These are phyloP conservation scores for Eristalis pertinax DNA, from an alignment of 2,888 invertebrate species.

Conservation along the genomic window DNA sequence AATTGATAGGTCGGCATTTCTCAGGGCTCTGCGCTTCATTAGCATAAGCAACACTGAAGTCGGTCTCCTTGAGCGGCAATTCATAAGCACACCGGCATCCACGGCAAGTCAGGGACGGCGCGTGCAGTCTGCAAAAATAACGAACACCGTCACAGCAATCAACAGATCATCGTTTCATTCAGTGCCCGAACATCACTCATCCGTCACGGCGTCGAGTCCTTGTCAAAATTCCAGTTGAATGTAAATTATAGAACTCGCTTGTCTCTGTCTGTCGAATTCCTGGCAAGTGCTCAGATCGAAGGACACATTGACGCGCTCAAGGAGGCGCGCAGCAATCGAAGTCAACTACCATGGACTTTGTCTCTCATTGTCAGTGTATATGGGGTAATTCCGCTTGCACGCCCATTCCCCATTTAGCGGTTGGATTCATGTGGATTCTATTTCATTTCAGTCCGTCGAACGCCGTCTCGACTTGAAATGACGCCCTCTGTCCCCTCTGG, in stretches of 20 bases:
- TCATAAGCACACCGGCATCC: too few species aligned
- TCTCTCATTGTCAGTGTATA: background rate
- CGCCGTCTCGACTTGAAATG: conserved; percentile 3
- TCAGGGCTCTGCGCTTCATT: background rate
- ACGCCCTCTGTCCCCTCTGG: conserved; percentile 30
- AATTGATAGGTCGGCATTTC: conserved; percentile 38
- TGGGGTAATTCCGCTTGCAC: background rate
- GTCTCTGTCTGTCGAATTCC: background rate
- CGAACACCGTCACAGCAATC: background rate
- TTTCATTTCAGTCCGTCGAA: conserved; percentile 33
- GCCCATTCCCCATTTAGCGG: background rate
- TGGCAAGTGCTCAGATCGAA: background rate
- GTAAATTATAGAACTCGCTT: conserved; percentile 9
- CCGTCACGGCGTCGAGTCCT: conserved; percentile 15
- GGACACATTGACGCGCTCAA: conserved; percentile 13
- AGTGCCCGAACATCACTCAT: background rate
- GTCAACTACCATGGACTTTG: background rate
- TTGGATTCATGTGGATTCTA: conserved; percentile 31
- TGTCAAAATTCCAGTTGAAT: conserved; percentile 15
- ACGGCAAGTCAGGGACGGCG: background rate
- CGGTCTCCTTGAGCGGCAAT: background rate
- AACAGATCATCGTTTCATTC: conserved; percentile 11
- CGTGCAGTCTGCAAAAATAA: background rate
- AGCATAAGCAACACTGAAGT: conserved; percentile 1
- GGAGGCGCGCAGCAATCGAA: background rate